Evolutionary conservation across 2,113 vertebrate genomes (phyloP), one percentile per base, ranked within the genome.

Genomic region (Rhinopithecus roxellana): DNA sequence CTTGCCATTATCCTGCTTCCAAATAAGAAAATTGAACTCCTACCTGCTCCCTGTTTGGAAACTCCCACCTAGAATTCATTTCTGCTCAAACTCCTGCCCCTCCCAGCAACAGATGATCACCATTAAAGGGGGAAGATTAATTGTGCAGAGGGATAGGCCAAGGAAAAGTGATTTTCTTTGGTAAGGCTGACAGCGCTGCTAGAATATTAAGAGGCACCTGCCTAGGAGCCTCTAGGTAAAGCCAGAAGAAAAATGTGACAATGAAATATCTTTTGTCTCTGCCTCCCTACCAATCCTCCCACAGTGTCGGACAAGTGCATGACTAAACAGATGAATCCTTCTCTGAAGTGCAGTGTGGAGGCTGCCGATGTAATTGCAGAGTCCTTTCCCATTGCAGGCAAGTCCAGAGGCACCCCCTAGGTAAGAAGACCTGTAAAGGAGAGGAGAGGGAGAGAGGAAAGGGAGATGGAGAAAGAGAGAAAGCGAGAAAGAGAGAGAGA

Each of bases 201-300:
- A 78, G 94, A 96, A 88, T 90, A 79, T 90, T 90, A 96, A 96
- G 95, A 97, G 80, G 86, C 92, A 96, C 43, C 89, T 95, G 95
- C 95, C 95, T 86, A 43, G 67, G 69, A 94, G 61, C 74, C 89
- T 92, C 75, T 74, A 80, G 93, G 95, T 79, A 92, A 95, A 93
- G 90, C 61, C 92, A 55, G 86, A 86, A 89, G 79, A 97, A 94
- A 75, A 92, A 74, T 0, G 23, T 0, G 30, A 77, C 40, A 43
- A 43, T 52, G 83, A 95, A 90, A 59, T 67, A 81, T 38, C 90
- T 95, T 82, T 92, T 87, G 89, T 95, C 75, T 93, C 90, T 88
- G 69, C 50, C 79, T 89, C 55, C 81, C 48, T 93, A 12, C 86
- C 55, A 93, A 3, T 89, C 92, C 87, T 96, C 87, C 90, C 84